A percentile compares a stretch with the other conserved stretches of the same genome.
phyloP scores from a whole-genome alignment of 2,888 invertebrate species.

The Drosophila villosipedis region DNA sequence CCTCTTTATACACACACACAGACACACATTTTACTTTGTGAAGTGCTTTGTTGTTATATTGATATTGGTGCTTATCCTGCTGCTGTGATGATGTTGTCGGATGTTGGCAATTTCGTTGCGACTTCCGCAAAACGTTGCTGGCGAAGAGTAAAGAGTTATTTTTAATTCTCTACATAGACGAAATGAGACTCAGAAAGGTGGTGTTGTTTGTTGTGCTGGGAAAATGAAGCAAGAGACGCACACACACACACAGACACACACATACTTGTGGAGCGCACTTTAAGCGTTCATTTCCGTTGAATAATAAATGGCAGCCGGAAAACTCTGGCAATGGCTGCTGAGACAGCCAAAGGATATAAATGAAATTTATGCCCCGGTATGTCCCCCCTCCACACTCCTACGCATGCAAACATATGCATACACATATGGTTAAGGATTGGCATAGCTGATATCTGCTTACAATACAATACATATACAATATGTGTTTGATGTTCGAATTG shows the following conservation, averaged over 20 bases:
- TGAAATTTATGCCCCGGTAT: conserved; percentile 42
- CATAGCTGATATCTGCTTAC: conserved; percentile 42
- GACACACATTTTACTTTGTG: conserved; percentile 22
- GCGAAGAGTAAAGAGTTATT: conserved; percentile 69
- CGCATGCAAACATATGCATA: conserved; percentile 7
- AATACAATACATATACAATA: conserved; percentile 5
- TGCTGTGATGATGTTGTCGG: conserved; percentile 45
- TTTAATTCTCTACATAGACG: conserved; percentile 70
- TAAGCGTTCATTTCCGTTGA: conserved; percentile 66
- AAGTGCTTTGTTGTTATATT: conserved; percentile 17
- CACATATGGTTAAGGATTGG: conserved; percentile 29
- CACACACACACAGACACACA: conserved; percentile 4
- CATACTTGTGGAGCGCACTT: conserved; percentile 23
- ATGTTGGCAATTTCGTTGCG: conserved; percentile 71
- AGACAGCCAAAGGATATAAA: conserved; percentile 53
- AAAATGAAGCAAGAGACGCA: neutral
- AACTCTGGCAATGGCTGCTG: conserved; percentile 32
- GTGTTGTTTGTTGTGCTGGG: neutral
- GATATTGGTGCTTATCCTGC: conserved; percentile 40
- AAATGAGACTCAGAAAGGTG: conserved; percentile 27
- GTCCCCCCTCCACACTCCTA: neutral
- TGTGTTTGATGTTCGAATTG: conserved; percentile 60
- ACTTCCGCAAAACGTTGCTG: conserved; percentile 59
- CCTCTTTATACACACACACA: neutral
- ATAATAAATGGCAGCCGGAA: conserved; percentile 59